These are phyloP conservation scores for Sebastes cheni DNA, from an alignment of 2,797 vertebrate species.

Conservation along the genomic window DNA sequence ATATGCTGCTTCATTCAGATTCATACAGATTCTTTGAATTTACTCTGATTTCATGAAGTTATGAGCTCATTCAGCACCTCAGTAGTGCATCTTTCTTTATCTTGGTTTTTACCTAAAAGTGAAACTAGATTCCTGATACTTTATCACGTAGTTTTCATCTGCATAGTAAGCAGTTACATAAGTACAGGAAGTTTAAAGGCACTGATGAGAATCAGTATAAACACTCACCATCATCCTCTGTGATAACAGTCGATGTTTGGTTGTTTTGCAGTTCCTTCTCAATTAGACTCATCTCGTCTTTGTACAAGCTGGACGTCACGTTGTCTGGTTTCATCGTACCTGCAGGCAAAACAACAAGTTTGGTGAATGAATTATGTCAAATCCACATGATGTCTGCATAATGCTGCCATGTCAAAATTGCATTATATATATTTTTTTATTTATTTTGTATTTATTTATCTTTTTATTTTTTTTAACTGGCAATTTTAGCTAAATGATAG, in stretches of 20 bases:
- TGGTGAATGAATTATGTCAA: background rate
- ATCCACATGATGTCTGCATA: background rate
- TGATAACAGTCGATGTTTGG: background rate
- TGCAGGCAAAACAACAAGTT: background rate
- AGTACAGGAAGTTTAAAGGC: background rate
- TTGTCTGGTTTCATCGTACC: slow-evolving; percentile 1
- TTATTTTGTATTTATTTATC: background rate
- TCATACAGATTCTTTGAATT: background rate
- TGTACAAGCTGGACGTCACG: background rate
- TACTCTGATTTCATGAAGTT: background rate
- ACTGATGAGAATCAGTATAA: background rate
- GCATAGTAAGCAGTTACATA: background rate
- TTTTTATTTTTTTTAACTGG: background rate
- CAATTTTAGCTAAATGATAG: too few relatives aligned
- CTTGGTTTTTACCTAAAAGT: background rate
- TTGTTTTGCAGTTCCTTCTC: slow-evolving; percentile 21
- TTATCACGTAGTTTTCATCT: background rate
- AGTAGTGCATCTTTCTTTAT: background rate
- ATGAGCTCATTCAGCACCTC: background rate
- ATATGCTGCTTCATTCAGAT: background rate
- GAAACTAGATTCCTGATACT: background rate
- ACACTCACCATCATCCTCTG: slow-evolving; percentile 56
- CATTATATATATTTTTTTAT: too few relatives aligned
- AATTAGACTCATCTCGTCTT: background rate
- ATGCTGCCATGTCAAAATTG: background rate